A percentile compares a stretch with the other conserved stretches of the same genome.
Evolutionary conservation across 1,140 invertebrate genomes (phyloP).

Genomic region (Atta cephalotes): DNA sequence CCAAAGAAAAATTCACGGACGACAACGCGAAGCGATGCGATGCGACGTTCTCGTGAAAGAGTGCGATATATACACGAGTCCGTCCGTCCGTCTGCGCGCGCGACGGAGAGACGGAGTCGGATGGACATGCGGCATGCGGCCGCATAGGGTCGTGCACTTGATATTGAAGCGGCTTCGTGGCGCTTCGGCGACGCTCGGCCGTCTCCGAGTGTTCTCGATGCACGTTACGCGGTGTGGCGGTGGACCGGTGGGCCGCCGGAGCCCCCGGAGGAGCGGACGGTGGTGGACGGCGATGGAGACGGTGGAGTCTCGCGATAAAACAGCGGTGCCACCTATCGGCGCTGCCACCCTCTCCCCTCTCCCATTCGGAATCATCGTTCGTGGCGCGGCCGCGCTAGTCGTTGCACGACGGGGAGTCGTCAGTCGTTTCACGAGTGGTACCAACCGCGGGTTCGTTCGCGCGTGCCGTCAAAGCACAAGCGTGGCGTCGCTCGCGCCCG

Average conservation of each 20-base stretch:
- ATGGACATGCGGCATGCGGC: slow-evolving; percentile 26
- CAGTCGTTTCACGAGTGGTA: slow-evolving; percentile 83
- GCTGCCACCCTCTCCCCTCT: slow-evolving; percentile 37
- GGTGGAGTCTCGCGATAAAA: slow-evolving; percentile 47
- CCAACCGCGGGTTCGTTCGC: slow-evolving; percentile 79
- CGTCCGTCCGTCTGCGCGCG: neutral
- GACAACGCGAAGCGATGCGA: neutral
- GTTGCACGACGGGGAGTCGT: slow-evolving; percentile 79
- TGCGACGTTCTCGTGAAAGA: neutral
- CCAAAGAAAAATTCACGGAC: neutral
- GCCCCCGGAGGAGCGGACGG: slow-evolving; percentile 63
- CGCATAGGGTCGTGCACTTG: slow-evolving; percentile 79
- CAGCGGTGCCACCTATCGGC: slow-evolving; percentile 75
- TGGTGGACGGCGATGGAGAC: neutral
- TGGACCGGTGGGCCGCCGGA: slow-evolving; percentile 64
- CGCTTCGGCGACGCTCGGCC: slow-evolving; percentile 53
- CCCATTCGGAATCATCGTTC: slow-evolving; percentile 48
- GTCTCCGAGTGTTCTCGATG: slow-evolving; percentile 52
- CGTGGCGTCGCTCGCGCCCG: slow-evolving; percentile 18
- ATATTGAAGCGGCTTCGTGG: slow-evolving; percentile 78
- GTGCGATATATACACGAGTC: neutral
- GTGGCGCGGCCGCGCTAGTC: slow-evolving; percentile 77
- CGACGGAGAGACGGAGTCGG: neutral
- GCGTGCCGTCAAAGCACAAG: slow-evolving; percentile 66
- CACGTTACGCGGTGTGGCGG: neutral